A percentile compares a stretch with the other conserved stretches of the same genome.
These are phyloP conservation scores for Amyelois transitella DNA, from an alignment of 1,140 invertebrate genomes.

Conservation along the genomic window DNA sequence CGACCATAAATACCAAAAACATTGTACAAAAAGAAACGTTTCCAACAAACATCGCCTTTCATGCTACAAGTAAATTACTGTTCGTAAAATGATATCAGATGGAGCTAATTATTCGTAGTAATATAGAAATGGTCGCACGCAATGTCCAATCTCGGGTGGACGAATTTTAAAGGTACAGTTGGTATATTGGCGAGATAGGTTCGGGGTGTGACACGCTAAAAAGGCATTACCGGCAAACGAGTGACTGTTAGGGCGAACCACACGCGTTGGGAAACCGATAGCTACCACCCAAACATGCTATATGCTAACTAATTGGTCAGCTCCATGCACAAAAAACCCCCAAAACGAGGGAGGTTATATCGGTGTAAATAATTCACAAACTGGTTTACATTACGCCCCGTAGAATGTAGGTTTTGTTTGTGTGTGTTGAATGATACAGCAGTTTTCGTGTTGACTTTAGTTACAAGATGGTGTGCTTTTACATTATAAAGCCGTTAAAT, in stretches of 20 bases:
- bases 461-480: too few relatives aligned
- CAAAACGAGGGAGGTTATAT: constrained; percentile 36
- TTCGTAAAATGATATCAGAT: constrained; percentile 60
- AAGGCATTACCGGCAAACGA: constrained; percentile 50
- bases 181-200: constrained; percentile 55
- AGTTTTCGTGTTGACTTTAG: not conserved
- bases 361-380: constrained; percentile 36
- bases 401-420: constrained; percentile 17
- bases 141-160: constrained; percentile 53
- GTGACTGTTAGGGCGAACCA: constrained; percentile 59
- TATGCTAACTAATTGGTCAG: constrained; percentile 55
- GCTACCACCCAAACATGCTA: constrained; percentile 52
- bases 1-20: constrained; percentile 3
- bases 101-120: constrained; percentile 62
- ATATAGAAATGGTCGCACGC: constrained; percentile 58
- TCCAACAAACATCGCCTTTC: constrained; percentile 42
- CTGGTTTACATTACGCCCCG: not conserved
- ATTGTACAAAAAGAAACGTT: constrained; percentile 13
- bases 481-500: too few relatives aligned
- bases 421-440: constrained; percentile 6
- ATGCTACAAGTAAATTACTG: constrained; percentile 56
- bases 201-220: constrained; percentile 58
- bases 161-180: constrained; percentile 53
- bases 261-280: constrained; percentile 49
- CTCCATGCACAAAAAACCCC: constrained; percentile 54